Percentiles rank a stretch among this genome's conserved stretches.
Evolutionary conservation across 2,888 invertebrate genomes (phyloP).

Genomic region (Scrobipalpa atriplicella): DNA sequence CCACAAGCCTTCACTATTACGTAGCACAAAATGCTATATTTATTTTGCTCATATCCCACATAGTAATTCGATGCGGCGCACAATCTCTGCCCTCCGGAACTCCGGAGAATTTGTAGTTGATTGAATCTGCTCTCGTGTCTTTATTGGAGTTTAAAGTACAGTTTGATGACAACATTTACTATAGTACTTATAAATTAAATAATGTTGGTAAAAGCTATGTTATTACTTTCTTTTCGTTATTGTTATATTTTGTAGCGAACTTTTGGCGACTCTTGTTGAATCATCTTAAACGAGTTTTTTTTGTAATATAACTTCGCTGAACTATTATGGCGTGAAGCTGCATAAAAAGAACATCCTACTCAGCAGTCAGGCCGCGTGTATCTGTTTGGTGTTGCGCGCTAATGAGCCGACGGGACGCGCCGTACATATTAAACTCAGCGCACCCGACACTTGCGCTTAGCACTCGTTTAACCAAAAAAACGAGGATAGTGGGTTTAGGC

Average conservation of each 20-base stretch:
- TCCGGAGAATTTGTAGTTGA: slow-evolving; percentile 2
- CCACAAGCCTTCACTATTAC: slow-evolving; percentile 13
- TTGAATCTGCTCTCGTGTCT: not conserved
- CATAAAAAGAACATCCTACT: not conserved
- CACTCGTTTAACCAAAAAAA: slow-evolving; percentile 1
- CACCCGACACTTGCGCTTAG: not conserved
- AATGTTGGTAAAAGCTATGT: too few species aligned
- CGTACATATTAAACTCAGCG: slow-evolving; percentile 8
- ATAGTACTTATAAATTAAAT: too few species aligned
- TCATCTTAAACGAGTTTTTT: too few species aligned
- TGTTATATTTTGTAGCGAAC: too few species aligned
- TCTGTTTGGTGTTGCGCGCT: slow-evolving; percentile 4
- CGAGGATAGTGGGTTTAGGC: not conserved
- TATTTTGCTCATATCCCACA: slow-evolving; percentile 21
- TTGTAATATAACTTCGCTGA: not conserved
- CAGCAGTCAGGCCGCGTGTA: not conserved
- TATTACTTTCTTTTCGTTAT: too few species aligned
- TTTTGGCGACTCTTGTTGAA: too few species aligned
- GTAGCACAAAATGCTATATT: slow-evolving; percentile 29
- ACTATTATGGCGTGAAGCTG: not conserved
- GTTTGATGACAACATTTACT: not conserved
- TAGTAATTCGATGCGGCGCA: slow-evolving; percentile 13
- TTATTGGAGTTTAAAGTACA: not conserved
- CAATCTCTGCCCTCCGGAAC: slow-evolving; percentile 6
- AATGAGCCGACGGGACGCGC: slow-evolving; percentile 8